phyloP scores from a whole-genome alignment of 2,797 vertebrate genomes.

The Hoplostethus mediterraneus region DNA sequence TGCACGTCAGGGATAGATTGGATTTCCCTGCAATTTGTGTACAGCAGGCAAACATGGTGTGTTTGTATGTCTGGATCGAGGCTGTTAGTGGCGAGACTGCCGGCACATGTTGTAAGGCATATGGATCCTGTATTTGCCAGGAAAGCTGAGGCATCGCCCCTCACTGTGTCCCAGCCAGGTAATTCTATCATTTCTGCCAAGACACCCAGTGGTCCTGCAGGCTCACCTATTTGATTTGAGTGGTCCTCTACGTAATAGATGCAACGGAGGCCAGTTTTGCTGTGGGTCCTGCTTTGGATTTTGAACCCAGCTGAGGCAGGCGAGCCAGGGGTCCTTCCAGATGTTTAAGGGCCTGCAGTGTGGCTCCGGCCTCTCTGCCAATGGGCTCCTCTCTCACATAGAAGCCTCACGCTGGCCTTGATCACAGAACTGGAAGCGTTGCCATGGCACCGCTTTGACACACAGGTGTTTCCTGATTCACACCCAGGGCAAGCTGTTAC shows the following conservation, averaged over 20 bases:
- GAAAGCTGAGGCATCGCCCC: conserved; percentile 4
- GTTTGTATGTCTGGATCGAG: not conserved
- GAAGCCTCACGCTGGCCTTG: conserved; percentile 63
- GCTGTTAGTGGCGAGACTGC: not conserved
- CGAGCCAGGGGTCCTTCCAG: conserved; percentile 53
- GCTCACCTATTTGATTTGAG: conserved; percentile 10
- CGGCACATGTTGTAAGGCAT: conserved; percentile 23
- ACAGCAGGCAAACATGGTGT: conserved; percentile 3
- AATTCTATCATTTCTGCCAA: not conserved
- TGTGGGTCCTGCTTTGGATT: conserved; percentile 1
- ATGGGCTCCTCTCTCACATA: conserved; percentile 55
- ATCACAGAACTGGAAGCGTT: conserved; percentile 75
- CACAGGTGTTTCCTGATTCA: conserved; percentile 77
- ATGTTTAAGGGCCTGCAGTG: conserved; percentile 63
- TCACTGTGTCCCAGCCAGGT: conserved; percentile 7
- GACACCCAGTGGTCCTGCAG: not conserved
- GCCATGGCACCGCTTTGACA: conserved; percentile 76
- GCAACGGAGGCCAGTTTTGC: conserved; percentile 4
- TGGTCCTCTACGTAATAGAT: conserved; percentile 5
- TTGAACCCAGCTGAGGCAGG: conserved; percentile 19
- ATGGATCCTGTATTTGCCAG: conserved; percentile 20
- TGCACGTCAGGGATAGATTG: conserved; percentile 34
- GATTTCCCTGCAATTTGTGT: conserved; percentile 33
- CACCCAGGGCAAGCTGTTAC: conserved; percentile 70
- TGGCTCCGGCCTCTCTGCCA: conserved; percentile 53